These are phyloP conservation scores for Strix aluco DNA, from an alignment of 2,113 vertebrate species.

Conservation along the genomic window DNA sequence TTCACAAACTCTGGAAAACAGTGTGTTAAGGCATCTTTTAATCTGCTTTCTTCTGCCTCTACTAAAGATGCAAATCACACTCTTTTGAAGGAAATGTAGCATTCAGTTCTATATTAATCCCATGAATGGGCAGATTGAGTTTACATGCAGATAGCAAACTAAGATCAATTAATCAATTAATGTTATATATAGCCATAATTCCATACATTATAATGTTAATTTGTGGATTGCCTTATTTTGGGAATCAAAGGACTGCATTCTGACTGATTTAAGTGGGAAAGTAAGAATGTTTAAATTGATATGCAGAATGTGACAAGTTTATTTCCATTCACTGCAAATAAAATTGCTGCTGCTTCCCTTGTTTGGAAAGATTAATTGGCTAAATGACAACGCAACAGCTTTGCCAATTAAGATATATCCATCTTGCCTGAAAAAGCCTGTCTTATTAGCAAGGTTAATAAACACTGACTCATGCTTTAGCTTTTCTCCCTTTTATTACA, in stretches of 20 bases:
- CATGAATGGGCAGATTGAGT: not conserved
- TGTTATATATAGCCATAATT: not conserved
- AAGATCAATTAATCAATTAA: not conserved
- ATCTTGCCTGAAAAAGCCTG: constrained; percentile 15
- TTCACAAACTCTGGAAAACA: not conserved
- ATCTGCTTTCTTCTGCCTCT: not conserved
- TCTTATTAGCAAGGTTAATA: constrained; percentile 39
- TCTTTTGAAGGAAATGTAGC: not conserved
- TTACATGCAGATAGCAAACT: not conserved
- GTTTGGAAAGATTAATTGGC: constrained; percentile 30
- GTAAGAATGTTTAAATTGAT: not conserved
- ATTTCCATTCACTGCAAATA: not conserved
- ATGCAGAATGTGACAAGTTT: not conserved
- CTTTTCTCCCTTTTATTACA: not conserved
- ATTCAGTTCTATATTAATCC: not conserved
- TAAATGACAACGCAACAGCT: not conserved
- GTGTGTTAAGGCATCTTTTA: not conserved
- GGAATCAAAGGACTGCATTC: not conserved
- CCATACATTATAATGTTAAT: not conserved
- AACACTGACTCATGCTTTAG: not conserved
- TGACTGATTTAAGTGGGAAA: not conserved
- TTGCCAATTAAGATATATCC: constrained; percentile 1
- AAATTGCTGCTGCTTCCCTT: constrained; percentile 10
- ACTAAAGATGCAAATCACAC: not conserved
- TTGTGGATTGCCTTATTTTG: not conserved